Evolutionary conservation across 2,888 invertebrate species (phyloP).

Genomic region (Acrobasis suavella): DNA sequence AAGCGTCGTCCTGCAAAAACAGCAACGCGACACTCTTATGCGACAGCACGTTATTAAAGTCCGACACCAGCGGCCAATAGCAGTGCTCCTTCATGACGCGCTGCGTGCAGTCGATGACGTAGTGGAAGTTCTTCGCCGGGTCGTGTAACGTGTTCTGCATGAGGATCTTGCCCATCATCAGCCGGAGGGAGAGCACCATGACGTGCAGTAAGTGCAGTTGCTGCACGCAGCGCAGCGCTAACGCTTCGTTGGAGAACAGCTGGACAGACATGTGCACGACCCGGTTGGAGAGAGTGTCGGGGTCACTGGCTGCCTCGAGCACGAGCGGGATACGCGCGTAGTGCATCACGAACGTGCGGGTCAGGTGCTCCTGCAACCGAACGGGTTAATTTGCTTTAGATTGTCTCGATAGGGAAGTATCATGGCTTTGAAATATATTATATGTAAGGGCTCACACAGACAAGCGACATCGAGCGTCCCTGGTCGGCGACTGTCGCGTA

Average conservation of each 20-base stretch:
- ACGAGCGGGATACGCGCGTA: slow-evolving; percentile 97
- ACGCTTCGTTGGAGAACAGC: slow-evolving; percentile 95
- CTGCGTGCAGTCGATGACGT: slow-evolving; percentile 95
- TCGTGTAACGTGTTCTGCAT: slow-evolving; percentile 93
- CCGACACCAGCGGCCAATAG: slow-evolving; percentile 98
- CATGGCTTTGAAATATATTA: too few relatives aligned
- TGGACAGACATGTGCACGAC: slow-evolving; percentile 99
- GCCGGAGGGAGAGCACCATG: slow-evolving; percentile 92
- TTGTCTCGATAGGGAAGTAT: too few relatives aligned
- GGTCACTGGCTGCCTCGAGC: slow-evolving; percentile 91
- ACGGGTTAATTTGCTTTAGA: too few relatives aligned
- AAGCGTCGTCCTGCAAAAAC: slow-evolving; percentile 93
- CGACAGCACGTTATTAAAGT: slow-evolving; percentile 97
- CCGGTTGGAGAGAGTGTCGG: slow-evolving; percentile 95
- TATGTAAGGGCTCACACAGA: too few relatives aligned
- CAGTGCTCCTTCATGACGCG: slow-evolving; percentile 98
- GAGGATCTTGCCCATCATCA: slow-evolving; percentile 96
- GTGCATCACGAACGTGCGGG: slow-evolving; percentile 96
- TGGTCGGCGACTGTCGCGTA: too few relatives aligned
- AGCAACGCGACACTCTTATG: slow-evolving; percentile 95
- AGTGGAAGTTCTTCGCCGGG: slow-evolving; percentile 90
- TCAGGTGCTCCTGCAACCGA: slow-evolving; percentile 89
- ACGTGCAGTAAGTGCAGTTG: slow-evolving; percentile 94
- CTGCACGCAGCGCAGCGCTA: slow-evolving; percentile 95
- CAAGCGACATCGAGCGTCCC: too few relatives aligned